Conservation (phyloP, 2,797 vertebrate species). For the Spheniscus humboldti region DNA sequence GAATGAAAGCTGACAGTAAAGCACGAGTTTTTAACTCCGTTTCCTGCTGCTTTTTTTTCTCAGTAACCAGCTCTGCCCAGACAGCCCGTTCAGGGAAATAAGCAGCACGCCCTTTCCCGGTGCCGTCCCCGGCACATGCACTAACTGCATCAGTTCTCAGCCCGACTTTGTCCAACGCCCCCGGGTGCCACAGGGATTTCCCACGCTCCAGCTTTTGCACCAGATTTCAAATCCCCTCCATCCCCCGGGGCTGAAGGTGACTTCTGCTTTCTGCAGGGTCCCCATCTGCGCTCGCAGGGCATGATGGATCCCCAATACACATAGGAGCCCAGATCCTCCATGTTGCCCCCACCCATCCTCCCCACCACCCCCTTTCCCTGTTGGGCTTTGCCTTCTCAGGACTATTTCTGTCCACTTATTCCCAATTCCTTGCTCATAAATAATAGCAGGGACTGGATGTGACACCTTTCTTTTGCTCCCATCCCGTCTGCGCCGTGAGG, state of each 20-base stretch:
- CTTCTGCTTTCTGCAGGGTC: neutral
- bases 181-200: neutral
- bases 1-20: neutral
- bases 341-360: fast-evolving
- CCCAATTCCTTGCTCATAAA: neutral
- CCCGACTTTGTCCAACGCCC: fast-evolving
- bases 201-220: neutral
- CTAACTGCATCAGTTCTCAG: neutral
- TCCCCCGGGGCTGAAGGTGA: neutral
- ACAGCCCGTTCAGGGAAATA: fast-evolving
- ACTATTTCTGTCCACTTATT: neutral
- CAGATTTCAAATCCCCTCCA: neutral
- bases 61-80: neutral
- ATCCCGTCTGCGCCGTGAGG: fast-evolving
- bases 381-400: neutral
- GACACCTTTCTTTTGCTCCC: neutral
- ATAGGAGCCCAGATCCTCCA: neutral
- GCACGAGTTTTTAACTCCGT: neutral
- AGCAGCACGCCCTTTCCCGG: fast-evolving
- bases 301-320: fast-evolving
- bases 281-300: neutral
- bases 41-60: neutral
- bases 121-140: fast-evolving
- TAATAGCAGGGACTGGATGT: fast-evolving
- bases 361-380: neutral